These are phyloP conservation scores for Spodoptera littoralis DNA, from an alignment of 2,888 invertebrate genomes.

Conservation along the genomic window DNA sequence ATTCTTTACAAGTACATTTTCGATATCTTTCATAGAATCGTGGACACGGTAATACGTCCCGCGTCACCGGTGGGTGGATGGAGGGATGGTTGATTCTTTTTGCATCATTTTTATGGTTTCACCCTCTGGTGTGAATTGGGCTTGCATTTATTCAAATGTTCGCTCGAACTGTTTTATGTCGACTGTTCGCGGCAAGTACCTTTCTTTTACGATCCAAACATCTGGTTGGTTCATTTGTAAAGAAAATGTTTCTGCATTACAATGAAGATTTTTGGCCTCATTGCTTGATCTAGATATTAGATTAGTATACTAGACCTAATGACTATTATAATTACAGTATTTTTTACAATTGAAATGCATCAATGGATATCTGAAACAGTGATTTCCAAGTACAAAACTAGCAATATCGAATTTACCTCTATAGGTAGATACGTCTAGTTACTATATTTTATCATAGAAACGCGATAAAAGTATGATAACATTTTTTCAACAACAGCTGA, in stretches of 20 bases:
- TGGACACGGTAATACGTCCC: conserved; percentile 1
- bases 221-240: conserved; percentile 38
- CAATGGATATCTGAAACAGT: neutral
- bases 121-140: conserved; percentile 64
- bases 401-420: conserved; percentile 25
- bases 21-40: conserved; percentile 12
- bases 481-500: conserved; percentile 36
- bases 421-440: conserved; percentile 51
- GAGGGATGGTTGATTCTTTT: conserved; percentile 56
- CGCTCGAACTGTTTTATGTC: conserved; percentile 46
- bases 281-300: conserved; percentile 6
- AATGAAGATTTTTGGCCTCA: conserved; percentile 9
- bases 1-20: conserved; percentile 33
- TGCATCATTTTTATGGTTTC: conserved; percentile 76
- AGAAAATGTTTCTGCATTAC: conserved; percentile 18
- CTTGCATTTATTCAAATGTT: conserved; percentile 53
- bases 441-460: conserved; percentile 58
- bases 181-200: conserved; percentile 42
- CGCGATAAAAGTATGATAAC: conserved; percentile 60
- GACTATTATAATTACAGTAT: neutral
- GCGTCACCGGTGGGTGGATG: conserved; percentile 25
- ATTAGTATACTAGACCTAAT: neutral
- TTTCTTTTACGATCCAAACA: conserved; percentile 45
- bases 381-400: conserved; percentile 6
- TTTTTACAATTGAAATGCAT: conserved; percentile 13